A percentile compares a stretch with the other conserved stretches of the same genome.
Conservation (phyloP, 2,888 invertebrate genomes). For the Parascotia fuliginaria region DNA sequence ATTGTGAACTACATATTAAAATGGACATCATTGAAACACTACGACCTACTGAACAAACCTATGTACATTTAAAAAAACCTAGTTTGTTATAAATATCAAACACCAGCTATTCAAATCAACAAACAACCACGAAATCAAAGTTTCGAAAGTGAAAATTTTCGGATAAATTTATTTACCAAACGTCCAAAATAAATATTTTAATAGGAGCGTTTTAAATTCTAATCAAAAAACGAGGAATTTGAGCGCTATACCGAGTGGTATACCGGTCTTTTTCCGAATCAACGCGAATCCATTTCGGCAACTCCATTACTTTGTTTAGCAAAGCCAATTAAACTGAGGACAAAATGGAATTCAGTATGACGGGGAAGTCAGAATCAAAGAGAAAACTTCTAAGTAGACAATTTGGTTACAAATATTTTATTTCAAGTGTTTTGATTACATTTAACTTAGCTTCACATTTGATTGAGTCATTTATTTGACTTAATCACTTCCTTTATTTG, state of each 20-base stretch:
- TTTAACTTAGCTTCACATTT: not conserved
- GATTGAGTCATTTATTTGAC: not conserved
- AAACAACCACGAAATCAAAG: too few relatives aligned
- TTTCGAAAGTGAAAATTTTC: too few relatives aligned
- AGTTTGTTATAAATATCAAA: too few relatives aligned
- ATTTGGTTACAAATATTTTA: constrained; percentile 15
- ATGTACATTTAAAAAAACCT: too few relatives aligned
- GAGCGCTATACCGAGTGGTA: constrained; percentile 10
- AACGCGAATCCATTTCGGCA: constrained; percentile 27
- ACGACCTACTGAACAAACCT: too few relatives aligned
- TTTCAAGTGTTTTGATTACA: not conserved
- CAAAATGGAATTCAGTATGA: constrained; percentile 32
- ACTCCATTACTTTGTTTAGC: constrained; percentile 28
- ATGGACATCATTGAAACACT: too few relatives aligned
- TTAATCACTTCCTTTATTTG: too few relatives aligned
- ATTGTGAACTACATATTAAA: too few relatives aligned
- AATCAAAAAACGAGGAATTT: constrained; percentile 13
- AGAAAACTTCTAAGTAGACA: constrained; percentile 8
- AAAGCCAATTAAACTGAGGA: constrained; percentile 34
- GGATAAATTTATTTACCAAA: not conserved
- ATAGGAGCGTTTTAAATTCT: constrained; percentile 11
- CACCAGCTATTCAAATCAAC: too few relatives aligned
- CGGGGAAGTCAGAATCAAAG: constrained; percentile 12
- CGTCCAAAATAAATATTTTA: not conserved
- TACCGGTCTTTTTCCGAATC: constrained; percentile 18